Percentiles rank a stretch among this genome's conserved stretches.
Evolutionary conservation across 2,888 invertebrate genomes (phyloP).

Genomic region (Hermodice carunculata): DNA sequence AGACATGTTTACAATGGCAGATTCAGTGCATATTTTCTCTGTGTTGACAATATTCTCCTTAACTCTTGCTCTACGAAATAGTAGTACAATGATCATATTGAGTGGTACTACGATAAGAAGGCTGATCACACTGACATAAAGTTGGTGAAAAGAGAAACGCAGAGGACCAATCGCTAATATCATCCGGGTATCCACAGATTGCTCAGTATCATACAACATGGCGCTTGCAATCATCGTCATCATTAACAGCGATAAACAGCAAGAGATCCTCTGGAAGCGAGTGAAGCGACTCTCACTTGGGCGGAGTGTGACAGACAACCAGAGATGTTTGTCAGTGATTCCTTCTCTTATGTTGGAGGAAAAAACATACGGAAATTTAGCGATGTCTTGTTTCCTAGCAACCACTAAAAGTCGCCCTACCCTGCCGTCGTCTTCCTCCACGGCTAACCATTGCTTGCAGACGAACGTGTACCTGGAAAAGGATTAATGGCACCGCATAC

Average conservation of each 20-base stretch:
- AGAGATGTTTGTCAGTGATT: slow-evolving; percentile 10
- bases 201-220: too few species aligned
- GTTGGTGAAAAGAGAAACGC: slow-evolving; percentile 1
- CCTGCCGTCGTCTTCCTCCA: neutral
- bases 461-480: slow-evolving; percentile 2
- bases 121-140: slow-evolving; percentile 14
- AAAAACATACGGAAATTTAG: neutral
- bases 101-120: slow-evolving; percentile 1
- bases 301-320: slow-evolving; percentile 2
- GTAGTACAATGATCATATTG: neutral
- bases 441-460: neutral
- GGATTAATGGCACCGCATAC: too few species aligned
- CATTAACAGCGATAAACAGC: too few species aligned
- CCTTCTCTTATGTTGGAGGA: neutral
- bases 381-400: neutral
- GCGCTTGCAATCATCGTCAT: too few species aligned
- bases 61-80: slow-evolving; percentile 14
- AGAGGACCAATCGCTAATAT: too few species aligned
- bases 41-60: too few species aligned
- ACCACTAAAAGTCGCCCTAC: neutral
- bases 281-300: slow-evolving; percentile 4
- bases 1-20: too few species aligned
- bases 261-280: too few species aligned
- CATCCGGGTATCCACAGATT: too few species aligned
- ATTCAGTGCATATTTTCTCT: too few species aligned